Conservation (phyloP, 2,888 invertebrate genomes). For the Tiliacea aurago region DNA sequence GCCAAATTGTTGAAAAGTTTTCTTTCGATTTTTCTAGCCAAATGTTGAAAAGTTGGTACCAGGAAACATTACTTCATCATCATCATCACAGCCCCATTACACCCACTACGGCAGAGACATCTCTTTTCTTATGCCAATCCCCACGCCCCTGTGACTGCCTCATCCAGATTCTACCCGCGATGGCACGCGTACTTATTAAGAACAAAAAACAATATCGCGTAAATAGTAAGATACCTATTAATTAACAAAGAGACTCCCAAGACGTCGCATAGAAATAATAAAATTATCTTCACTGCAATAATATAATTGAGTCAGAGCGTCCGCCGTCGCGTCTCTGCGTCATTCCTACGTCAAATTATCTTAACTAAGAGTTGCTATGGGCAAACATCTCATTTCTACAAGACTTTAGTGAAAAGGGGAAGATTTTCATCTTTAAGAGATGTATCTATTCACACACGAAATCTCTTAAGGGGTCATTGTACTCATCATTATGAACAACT, state of each 20-base stretch:
- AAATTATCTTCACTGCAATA: constrained; percentile 28
- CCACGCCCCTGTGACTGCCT: too few relatives aligned
- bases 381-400: background rate
- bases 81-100: too few relatives aligned
- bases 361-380: constrained; percentile 25
- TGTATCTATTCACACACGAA: too few relatives aligned
- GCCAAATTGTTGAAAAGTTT: background rate
- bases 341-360: constrained; percentile 32
- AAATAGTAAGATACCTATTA: background rate
- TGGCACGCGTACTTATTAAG: background rate
- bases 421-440: background rate
- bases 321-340: constrained; percentile 24
- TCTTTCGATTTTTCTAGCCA: too few relatives aligned
- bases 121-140: too few relatives aligned
- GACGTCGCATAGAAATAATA: constrained; percentile 10
- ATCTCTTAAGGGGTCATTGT: too few relatives aligned
- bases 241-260: background rate
- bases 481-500: too few relatives aligned
- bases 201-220: background rate
- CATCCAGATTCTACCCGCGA: too few relatives aligned
- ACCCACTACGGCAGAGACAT: too few relatives aligned
- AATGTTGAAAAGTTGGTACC: too few relatives aligned
- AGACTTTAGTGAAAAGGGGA: background rate
- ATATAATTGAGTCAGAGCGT: constrained; percentile 25
- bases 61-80: too few relatives aligned